A percentile compares a stretch with the other conserved stretches of the same genome.
Evolutionary conservation across 2,113 vertebrate genomes (phyloP).

Genomic region (Balaeniceps rex): DNA sequence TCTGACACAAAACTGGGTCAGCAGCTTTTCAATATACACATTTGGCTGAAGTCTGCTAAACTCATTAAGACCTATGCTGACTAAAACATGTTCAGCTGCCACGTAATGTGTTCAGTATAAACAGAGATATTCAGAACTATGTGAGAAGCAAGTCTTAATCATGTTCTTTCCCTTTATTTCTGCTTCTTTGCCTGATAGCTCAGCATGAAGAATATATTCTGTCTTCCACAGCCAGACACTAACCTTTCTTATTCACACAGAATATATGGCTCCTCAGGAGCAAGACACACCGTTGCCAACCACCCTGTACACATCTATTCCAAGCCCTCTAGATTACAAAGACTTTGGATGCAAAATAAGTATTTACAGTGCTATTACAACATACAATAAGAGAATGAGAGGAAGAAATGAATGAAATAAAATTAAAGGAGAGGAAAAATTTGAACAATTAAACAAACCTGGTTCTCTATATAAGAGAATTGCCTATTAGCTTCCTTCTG

Average conservation of each 20-base stretch:
- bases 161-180: not conserved
- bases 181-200: not conserved
- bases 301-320: not conserved
- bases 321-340: not conserved
- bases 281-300: not conserved
- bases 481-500: conserved; percentile 86
- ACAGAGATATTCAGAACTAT: not conserved
- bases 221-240: not conserved
- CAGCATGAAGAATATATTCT: not conserved
- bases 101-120: not conserved
- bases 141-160: not conserved
- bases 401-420: not conserved
- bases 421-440: not conserved
- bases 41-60: not conserved
- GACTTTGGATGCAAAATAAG: not conserved
- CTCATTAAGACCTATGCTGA: not conserved
- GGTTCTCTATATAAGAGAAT: conserved; percentile 82
- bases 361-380: not conserved
- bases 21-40: not conserved
- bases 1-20: not conserved
- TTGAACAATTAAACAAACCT: conserved; percentile 75
- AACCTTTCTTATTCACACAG: not conserved
- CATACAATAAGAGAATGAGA: not conserved
- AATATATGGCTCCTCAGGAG: not conserved
- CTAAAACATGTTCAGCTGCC: not conserved